A percentile compares a stretch with the other conserved stretches of the same genome.
Conservation (phyloP, 2,888 invertebrate species). For the Myopa tessellatipennis region DNA sequence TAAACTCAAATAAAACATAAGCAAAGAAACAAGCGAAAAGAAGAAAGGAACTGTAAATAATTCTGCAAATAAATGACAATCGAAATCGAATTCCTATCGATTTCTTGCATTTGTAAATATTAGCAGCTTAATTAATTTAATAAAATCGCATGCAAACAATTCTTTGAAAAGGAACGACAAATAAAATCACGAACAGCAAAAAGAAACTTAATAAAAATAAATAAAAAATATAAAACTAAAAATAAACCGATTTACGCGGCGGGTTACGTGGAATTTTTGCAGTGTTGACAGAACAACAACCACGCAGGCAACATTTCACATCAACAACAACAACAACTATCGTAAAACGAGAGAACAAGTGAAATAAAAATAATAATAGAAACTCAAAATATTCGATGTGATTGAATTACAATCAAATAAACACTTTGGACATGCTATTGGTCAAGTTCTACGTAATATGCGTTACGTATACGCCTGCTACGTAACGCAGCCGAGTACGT, state of each 20-base stretch:
- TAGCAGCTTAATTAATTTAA: slow-evolving; percentile 2
- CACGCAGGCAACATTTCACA: no score
- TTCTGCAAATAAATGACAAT: no score
- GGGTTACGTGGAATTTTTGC: no score
- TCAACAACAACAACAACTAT: not conserved
- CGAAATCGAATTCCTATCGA: not conserved
- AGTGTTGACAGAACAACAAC: no score
- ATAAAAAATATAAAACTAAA: not conserved
- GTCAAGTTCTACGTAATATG: not conserved
- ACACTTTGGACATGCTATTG: slow-evolving; percentile 10
- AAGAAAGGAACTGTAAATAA: no score
- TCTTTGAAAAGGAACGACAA: not conserved
- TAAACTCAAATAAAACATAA: no score
- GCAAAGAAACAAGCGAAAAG: no score
- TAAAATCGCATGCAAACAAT: slow-evolving; percentile 17
- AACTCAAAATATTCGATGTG: slow-evolving; percentile 6
- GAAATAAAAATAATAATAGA: not conserved
- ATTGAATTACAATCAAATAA: slow-evolving; percentile 24
- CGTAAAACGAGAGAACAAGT: not conserved
- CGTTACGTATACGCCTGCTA: slow-evolving; percentile 12
- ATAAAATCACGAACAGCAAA: not conserved
- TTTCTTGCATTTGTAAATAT: not conserved
- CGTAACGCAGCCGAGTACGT: slow-evolving; percentile 6
- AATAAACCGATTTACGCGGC: not conserved
- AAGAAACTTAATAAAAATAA: not conserved